A percentile compares a stretch with the other conserved stretches of the same genome.
phyloP scores from a whole-genome alignment of 2,888 invertebrate species.

The Latheticus oryzae region DNA sequence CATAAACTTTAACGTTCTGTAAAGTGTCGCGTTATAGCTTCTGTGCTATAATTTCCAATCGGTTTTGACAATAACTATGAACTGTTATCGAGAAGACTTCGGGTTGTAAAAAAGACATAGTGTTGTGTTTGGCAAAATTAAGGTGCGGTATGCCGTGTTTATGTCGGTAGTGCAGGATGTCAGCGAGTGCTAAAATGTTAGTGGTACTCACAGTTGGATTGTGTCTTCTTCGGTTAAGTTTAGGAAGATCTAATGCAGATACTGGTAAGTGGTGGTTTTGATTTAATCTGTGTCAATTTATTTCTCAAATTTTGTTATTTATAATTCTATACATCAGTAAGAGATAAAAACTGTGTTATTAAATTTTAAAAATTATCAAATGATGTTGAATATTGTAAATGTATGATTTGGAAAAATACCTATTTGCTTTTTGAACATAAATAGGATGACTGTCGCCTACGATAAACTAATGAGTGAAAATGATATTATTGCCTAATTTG shows the following conservation, averaged over 20 bases:
- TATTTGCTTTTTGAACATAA: no score
- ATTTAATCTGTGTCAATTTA: not conserved
- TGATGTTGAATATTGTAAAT: no score
- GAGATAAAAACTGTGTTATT: no score
- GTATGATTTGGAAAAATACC: no score
- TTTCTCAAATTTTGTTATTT: not conserved
- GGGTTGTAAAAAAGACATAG: constrained; percentile 7
- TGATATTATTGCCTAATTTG: no score
- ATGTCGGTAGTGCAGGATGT: constrained; percentile 51
- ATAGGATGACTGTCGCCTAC: no score
- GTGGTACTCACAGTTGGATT: constrained; percentile 40
- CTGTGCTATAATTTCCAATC: no score
- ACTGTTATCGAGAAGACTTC: constrained; percentile 25
- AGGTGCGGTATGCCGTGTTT: constrained; percentile 49
- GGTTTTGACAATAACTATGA: constrained; percentile 30
- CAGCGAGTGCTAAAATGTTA: constrained; percentile 45
- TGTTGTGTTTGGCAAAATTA: constrained; percentile 15
- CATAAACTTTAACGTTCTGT: constrained; percentile 44
- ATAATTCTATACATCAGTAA: no score
- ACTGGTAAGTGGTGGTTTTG: constrained; percentile 40
- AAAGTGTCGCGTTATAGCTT: constrained; percentile 24
- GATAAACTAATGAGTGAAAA: no score
- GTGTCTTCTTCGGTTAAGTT: constrained; percentile 23
- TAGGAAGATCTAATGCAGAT: constrained; percentile 31
- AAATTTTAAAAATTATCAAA: no score